Percentiles rank a stretch among this genome's conserved stretches.
Evolutionary conservation across 2,797 vertebrate genomes (phyloP).

Genomic region (Molossus alvarezi): DNA sequence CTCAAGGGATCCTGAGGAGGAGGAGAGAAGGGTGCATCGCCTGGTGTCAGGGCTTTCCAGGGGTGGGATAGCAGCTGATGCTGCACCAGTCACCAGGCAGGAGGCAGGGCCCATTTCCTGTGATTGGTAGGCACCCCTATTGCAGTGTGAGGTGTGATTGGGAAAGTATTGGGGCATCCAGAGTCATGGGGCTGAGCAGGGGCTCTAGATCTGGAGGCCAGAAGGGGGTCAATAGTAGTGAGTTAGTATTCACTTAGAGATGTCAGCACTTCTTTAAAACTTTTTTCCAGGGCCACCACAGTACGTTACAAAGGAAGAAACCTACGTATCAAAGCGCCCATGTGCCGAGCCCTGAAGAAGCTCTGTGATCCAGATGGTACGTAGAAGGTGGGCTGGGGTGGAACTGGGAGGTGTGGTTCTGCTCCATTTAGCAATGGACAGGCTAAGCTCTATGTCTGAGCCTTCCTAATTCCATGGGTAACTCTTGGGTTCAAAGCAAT

Average conservation of each 20-base stretch:
- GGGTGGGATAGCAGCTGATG: not conserved
- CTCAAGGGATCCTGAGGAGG: not conserved
- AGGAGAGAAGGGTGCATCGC: not conserved
- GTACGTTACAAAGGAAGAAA: constrained; percentile 99
- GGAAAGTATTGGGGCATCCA: not conserved
- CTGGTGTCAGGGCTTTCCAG: not conserved
- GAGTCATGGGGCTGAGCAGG: not conserved
- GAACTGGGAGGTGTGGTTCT: not conserved
- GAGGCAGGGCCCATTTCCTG: not conserved
- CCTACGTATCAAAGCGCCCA: constrained; percentile 98
- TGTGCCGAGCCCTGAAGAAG: constrained; percentile 99
- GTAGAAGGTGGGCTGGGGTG: constrained; percentile 61
- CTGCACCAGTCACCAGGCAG: fast-evolving
- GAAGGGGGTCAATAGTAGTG: not conserved
- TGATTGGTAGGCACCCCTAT: not conserved
- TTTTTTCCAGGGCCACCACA: constrained; percentile 94
- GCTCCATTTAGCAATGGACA: no score
- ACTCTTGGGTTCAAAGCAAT: not conserved
- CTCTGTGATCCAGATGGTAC: constrained; percentile 99
- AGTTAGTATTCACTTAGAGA: not conserved
- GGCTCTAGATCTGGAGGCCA: fast-evolving
- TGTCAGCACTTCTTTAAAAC: constrained; percentile 29
- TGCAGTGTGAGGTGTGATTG: not conserved
- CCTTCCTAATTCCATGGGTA: no score
- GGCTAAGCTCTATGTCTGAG: not conserved